Evolutionary conservation across 2,888 invertebrate genomes (phyloP), one percentile per base, ranked within the genome.

Genomic region (Xestia ashworthii): DNA sequence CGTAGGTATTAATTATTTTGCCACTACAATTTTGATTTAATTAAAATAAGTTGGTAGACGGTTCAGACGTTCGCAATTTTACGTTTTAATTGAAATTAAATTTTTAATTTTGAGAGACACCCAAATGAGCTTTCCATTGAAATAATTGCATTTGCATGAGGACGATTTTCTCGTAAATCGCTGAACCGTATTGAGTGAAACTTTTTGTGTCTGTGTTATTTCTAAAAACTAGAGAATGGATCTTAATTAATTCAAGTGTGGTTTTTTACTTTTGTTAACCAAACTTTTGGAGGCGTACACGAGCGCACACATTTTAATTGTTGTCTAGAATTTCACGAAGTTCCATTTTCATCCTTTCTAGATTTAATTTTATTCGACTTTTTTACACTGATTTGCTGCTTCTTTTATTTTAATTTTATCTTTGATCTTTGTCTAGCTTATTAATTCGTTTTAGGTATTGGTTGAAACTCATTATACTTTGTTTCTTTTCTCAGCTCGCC

Each of bases 101-200:
- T 41, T 67, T n/a, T 65, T 58, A 48, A 62, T 71, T 64, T 64
- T 38, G 60, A 66, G 50, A 32, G 65, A 69, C 64, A 38, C 14
- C 50, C 32, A 41, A 44, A 67, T 16, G 60, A 9, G 38, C 0
- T 69, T 71, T 72, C 60, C 14, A 60, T 67, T 62, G 16, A 32
- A 22, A 38, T 81, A 69, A 71, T 85, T 84, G 19, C 50, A 71
- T 69, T 84, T 80, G 25, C 68, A 84, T 82, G n/a, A 71, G 66
- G n/a, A n/a, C 5, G 32, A 68, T 74, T 64, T 74, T 44, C 69
- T 69, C 46, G 32, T 19, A n/a, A 84, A 68, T 38, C 25, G 9
- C 58, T 74, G 70, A 58, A 71, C 41, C 74, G 58, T 62, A 46
- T 32, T 46, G 1, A 58, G 67, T 62, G 32, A 73, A 79, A 73